A percentile compares a stretch with the other conserved stretches of the same genome.
Evolutionary conservation across 2,797 vertebrate species (phyloP).

Genomic region (Loris lydekkerianus): DNA sequence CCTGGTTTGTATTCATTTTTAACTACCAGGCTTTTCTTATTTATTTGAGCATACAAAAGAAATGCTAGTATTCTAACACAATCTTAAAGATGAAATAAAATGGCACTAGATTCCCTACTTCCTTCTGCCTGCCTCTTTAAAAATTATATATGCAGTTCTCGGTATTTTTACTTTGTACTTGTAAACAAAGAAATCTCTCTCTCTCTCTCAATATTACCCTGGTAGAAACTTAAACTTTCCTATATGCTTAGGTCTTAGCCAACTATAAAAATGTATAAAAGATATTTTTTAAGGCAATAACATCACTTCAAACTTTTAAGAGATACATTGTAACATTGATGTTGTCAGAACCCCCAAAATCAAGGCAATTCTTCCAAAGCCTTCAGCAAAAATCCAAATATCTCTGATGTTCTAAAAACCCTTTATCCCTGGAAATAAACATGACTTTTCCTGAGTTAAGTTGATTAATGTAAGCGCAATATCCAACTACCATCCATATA

Average conservation of each 20-base stretch:
- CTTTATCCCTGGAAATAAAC: neutral
- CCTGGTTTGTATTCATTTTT: neutral
- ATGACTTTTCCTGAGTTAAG: neutral
- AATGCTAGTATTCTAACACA: constrained; percentile 17
- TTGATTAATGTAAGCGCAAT: neutral
- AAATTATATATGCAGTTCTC: neutral
- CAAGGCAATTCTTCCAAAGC: constrained; percentile 52
- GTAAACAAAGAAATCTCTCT: neutral
- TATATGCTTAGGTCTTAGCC: neutral
- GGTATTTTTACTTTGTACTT: neutral
- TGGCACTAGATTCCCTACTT: neutral
- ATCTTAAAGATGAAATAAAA: neutral
- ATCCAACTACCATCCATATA: neutral
- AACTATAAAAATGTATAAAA: neutral
- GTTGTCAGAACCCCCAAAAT: neutral
- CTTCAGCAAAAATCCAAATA: constrained; percentile 43
- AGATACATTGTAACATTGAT: neutral
- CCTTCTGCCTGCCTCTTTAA: neutral
- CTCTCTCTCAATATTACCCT: neutral
- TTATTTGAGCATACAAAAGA: constrained; percentile 7
- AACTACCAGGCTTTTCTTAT: neutral
- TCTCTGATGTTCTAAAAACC: neutral
- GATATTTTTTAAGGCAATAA: neutral
- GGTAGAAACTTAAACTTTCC: neutral
- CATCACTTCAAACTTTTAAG: constrained; percentile 34